Evolutionary conservation across 2,888 invertebrate species (phyloP).

Genomic region (Phrixothrix hirtus): DNA sequence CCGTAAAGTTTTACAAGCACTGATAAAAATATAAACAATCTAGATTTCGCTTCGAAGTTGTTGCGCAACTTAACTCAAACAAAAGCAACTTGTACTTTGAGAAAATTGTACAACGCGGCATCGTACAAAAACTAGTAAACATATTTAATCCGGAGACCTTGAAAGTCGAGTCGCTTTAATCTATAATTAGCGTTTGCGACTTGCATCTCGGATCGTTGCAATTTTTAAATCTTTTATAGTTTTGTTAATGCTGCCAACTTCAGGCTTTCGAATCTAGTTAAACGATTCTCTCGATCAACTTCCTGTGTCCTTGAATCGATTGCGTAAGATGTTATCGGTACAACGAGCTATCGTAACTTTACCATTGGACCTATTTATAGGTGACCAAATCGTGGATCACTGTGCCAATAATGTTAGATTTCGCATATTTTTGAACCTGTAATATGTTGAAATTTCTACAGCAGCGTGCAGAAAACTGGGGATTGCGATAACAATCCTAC

Average conservation of each 20-base stretch:
- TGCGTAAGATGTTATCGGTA: constrained; percentile 47
- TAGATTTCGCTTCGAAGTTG: constrained; percentile 39
- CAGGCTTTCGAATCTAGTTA: no score
- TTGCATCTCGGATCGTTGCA: constrained; percentile 39
- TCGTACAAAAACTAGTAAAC: constrained; percentile 11
- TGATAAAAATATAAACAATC: no score
- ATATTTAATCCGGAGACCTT: constrained; percentile 38
- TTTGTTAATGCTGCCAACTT: no score
- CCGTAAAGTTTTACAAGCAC: no score
- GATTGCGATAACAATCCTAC: no score
- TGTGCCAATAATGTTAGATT: constrained; percentile 39
- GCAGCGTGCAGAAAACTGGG: no score
- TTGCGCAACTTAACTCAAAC: constrained; percentile 1
- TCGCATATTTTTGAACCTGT: constrained; percentile 5
- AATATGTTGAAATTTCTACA: not conserved
- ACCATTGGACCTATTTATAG: constrained; percentile 46
- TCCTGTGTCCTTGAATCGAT: constrained; percentile 51
- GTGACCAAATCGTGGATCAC: constrained; percentile 42
- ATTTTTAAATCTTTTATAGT: no score
- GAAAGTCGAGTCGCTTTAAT: constrained; percentile 42
- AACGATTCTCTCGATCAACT: no score
- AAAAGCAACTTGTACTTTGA: not conserved
- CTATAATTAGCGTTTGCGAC: constrained; percentile 49
- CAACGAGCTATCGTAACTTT: constrained; percentile 36
- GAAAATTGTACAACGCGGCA: not conserved